Conservation (phyloP, 1,140 invertebrate genomes). For the Zaprionus kolodkinae region DNA sequence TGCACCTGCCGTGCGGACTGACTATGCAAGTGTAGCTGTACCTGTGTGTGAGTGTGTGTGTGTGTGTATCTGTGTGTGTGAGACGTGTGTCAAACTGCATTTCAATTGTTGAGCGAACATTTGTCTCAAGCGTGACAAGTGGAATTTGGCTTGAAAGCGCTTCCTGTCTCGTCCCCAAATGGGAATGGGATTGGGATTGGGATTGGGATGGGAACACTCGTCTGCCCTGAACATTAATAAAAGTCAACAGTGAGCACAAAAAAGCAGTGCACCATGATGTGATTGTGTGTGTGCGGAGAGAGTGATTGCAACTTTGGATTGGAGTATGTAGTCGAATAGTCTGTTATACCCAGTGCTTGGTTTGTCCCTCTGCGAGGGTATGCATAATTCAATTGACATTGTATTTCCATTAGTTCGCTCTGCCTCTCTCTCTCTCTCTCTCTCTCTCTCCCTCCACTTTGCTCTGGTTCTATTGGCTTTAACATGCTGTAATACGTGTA, state of each 20-base stretch:
- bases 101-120: slow-evolving; percentile 44
- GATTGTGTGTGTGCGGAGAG: too few species aligned
- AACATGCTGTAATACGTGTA: slow-evolving; percentile 23
- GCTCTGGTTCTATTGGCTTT: background rate
- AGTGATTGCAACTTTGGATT: background rate
- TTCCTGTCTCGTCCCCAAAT: slow-evolving; percentile 58
- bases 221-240: slow-evolving; percentile 37
- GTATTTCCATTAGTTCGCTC: background rate
- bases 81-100: slow-evolving; percentile 35
- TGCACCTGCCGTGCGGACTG: background rate
- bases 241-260: slow-evolving; percentile 22
- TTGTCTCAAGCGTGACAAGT: slow-evolving; percentile 63
- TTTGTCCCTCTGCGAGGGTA: background rate
- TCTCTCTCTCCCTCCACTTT: background rate
- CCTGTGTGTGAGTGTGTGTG: background rate
- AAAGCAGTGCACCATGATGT: background rate
- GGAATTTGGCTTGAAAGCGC: slow-evolving; percentile 71
- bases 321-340: too few species aligned
- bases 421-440: background rate
- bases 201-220: background rate
- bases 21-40: background rate
- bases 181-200: background rate
- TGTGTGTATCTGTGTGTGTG: background rate
- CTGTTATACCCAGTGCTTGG: background rate
- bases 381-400: slow-evolving; percentile 18